phyloP scores from a whole-genome alignment of 2,113 vertebrate genomes.

The Chionodraco myersi region DNA sequence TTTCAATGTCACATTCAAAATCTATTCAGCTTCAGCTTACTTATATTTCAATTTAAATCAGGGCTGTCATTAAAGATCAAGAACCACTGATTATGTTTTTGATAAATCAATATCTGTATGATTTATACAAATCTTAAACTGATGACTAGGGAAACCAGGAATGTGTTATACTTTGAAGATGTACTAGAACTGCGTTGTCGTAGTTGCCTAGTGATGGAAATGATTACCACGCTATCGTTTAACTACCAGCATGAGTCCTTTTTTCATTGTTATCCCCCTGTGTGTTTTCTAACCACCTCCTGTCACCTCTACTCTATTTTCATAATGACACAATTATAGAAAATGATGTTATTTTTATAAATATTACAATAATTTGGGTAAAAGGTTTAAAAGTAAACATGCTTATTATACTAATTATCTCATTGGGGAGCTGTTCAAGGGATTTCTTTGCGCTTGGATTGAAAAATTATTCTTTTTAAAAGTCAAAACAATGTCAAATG shows the following conservation, averaged over 20 bases:
- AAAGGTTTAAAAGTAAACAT: background rate
- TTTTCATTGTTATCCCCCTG: background rate
- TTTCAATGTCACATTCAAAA: constrained; percentile 58
- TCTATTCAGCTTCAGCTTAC: background rate
- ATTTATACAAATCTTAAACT: no score
- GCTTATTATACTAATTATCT: background rate
- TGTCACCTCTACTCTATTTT: background rate
- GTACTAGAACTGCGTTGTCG: background rate
- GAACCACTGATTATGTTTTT: background rate
- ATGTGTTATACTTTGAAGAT: background rate
- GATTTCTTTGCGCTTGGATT: background rate
- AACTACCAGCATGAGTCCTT: background rate
- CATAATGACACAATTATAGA: background rate
- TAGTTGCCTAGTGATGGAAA: background rate
- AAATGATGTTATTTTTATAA: background rate
- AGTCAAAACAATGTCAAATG: background rate
- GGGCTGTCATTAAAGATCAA: background rate
- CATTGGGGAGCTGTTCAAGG: background rate
- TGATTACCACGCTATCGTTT: background rate
- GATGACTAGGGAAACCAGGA: no score
- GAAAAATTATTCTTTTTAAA: background rate
- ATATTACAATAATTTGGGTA: background rate
- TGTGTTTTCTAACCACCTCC: background rate
- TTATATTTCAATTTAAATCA: constrained; percentile 1
- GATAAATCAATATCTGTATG: background rate